A percentile compares a stretch with the other conserved stretches of the same genome.
phyloP scores from a whole-genome alignment of 2,113 vertebrate genomes.

The Alosa alosa region DNA sequence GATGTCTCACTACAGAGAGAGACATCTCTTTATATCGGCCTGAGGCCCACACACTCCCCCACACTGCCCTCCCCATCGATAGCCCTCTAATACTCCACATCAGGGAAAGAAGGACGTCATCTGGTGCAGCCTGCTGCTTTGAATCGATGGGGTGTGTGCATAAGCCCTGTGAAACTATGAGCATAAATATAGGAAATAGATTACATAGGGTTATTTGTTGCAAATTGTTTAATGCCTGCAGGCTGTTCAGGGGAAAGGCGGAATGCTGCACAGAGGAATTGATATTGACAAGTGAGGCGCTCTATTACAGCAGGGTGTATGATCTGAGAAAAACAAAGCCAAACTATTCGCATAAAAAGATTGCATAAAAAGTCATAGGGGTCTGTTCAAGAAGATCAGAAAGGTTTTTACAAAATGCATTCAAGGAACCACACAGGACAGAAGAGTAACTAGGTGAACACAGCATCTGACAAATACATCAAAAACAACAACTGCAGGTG shows the following conservation, averaged over 20 bases:
- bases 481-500: background rate
- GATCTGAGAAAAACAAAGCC: background rate
- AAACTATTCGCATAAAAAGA: background rate
- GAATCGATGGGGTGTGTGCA: background rate
- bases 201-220: background rate
- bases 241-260: background rate
- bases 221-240: background rate
- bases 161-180: background rate
- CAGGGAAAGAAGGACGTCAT: background rate
- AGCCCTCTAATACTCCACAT: background rate
- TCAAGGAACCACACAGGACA: background rate
- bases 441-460: background rate
- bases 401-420: background rate
- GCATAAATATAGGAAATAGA: background rate
- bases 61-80: background rate
- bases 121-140: background rate
- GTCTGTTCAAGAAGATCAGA: background rate
- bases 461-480: background rate
- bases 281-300: background rate
- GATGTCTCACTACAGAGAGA: slow-evolving; percentile 23
- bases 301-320: background rate
- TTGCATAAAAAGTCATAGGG: background rate
- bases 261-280: background rate
- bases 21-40: background rate
- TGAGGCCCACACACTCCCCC: background rate